Evolutionary conservation across 2,797 vertebrate genomes (phyloP).

Genomic region (Lacerta bilineata): DNA sequence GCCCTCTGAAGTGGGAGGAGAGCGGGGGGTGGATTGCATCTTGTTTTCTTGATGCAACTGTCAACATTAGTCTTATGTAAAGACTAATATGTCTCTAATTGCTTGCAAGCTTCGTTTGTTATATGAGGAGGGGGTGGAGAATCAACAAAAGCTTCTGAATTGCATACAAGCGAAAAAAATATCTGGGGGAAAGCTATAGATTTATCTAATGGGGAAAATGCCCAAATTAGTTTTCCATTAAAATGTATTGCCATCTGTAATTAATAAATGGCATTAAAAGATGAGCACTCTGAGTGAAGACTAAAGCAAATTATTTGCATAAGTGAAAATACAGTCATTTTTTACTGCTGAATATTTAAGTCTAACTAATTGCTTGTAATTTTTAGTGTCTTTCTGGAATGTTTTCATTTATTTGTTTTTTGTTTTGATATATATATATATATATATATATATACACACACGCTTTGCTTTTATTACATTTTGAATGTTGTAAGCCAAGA

Average conservation of each 20-base stretch:
- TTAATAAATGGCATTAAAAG: conserved; percentile 67
- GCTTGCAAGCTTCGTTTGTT: not conserved
- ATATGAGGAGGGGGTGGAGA: conserved; percentile 26
- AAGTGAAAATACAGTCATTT: conserved; percentile 69
- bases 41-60: conserved; percentile 57
- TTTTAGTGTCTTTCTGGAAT: conserved; percentile 17
- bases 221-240: conserved; percentile 73
- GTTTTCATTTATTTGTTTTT: not conserved
- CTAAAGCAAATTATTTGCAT: conserved; percentile 59
- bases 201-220: conserved; percentile 64
- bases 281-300: conserved; percentile 63
- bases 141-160: conserved; percentile 50
- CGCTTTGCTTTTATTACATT: no score
- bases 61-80: conserved; percentile 51
- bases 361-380: conserved; percentile 56
- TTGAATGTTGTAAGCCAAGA: no score
- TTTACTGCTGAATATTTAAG: conserved; percentile 51
- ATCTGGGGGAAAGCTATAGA: conserved; percentile 52
- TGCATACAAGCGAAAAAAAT: conserved; percentile 23
- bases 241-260: conserved; percentile 69
- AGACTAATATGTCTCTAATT: conserved; percentile 35
- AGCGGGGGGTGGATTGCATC: conserved; percentile 18
- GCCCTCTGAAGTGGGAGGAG: conserved; percentile 50
- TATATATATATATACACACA: no score
- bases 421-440: no score